Base-by-base conservation (phyloP, 2,797 vertebrate genomes). In the Amazona finschi region DNA sequence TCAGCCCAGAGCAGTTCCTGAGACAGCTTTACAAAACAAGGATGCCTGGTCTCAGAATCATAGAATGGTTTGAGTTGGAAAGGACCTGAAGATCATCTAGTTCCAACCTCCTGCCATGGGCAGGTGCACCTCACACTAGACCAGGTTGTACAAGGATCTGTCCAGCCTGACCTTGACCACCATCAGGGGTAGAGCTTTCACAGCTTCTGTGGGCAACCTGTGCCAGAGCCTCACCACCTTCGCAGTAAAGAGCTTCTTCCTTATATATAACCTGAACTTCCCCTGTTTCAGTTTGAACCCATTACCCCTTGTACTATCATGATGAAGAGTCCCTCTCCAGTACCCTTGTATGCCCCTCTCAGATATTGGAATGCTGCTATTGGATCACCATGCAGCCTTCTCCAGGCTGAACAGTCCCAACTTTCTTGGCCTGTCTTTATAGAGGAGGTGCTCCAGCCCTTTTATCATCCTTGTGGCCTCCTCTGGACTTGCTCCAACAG, bases 1-100 rank as follows among this genome's bases (percentile, higher is more conserved):
- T 75, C 65, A 65, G 31, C 31, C 36, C 30, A 11, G 44, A 47
- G 24, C 47, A 57, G 6, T 3, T 76, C 28, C 69, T 5, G 52
- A 22, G 41, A 36, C 31, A 64, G 10, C 5, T 58, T 71, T 27
- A 12, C 25, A 43, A 38, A 58, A 33, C 5, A 2, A 0, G 0
- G 15, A 17, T 6, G 20, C 8, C 14, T 27, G 19, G 4, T 22
- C n/a, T 55, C 30, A 57, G n/a, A 57, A 33, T 21, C 53, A 57
- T 57, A 57, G 31, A 33, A 33, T 57, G 31, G 31, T 55, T 36
- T 36, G 36, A 36, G 36, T 36, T 36, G 36, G 36, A 36, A 36
- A 36, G 36, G 36, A 36, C 36, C 36, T 36, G 36, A 36, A 36
- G 36, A 36, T 36, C 36, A 36, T 36, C 36, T 36, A 36, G 36